A percentile compares a stretch with the other conserved stretches of the same genome.
These are phyloP conservation scores for Erebia aethiops DNA, from an alignment of 2,888 invertebrate species.

Conservation along the genomic window DNA sequence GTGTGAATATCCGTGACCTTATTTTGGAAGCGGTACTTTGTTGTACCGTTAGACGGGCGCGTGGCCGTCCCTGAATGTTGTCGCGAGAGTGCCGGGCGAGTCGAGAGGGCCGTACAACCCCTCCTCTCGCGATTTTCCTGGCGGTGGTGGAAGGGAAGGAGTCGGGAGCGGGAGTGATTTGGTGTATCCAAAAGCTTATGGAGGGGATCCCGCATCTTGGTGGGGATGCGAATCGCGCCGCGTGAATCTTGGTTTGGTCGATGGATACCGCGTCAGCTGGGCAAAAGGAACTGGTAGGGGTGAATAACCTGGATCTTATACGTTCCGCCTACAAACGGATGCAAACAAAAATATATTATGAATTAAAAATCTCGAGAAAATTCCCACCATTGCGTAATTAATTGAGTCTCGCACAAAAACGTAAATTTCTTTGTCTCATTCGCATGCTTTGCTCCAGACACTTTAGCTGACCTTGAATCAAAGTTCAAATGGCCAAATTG, in stretches of 20 bases:
- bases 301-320: constrained; percentile 72
- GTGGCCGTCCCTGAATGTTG: constrained; percentile 64
- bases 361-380: constrained; percentile 47
- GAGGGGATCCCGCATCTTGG: constrained; percentile 81
- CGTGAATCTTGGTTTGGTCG: constrained; percentile 44
- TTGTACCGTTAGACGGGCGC: constrained; percentile 78
- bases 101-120: constrained; percentile 72
- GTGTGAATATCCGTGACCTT: constrained; percentile 75
- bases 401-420: constrained; percentile 50
- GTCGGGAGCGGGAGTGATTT: constrained; percentile 82
- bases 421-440: constrained; percentile 61
- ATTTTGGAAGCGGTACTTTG: constrained; percentile 75
- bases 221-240: constrained; percentile 77
- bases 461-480: constrained; percentile 38
- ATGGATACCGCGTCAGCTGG: constrained; percentile 62
- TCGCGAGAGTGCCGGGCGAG: constrained; percentile 60
- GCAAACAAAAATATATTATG: constrained; percentile 51
- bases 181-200: constrained; percentile 69
- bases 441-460: constrained; percentile 21
- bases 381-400: constrained; percentile 70
- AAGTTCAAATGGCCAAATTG: constrained; percentile 36
- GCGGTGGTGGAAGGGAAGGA: constrained; percentile 78
- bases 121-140: constrained; percentile 78
- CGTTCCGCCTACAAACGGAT: constrained; percentile 61
- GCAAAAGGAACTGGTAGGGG: constrained; percentile 78